These are phyloP conservation scores for Pinna nobilis DNA, from an alignment of 1,140 invertebrate species.

Conservation along the genomic window DNA sequence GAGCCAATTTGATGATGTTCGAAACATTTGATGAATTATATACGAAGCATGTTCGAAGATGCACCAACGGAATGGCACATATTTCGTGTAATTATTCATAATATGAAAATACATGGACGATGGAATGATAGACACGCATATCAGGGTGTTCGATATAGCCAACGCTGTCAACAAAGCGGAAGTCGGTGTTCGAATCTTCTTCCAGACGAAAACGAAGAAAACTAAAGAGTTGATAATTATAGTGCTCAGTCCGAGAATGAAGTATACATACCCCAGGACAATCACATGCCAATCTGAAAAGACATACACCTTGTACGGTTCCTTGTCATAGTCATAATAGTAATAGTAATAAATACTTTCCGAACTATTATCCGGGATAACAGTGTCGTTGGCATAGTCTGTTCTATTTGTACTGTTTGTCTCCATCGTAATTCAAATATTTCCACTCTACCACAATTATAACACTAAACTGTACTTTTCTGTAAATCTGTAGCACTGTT, in stretches of 20 bases:
- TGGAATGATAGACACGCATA: conserved; percentile 24
- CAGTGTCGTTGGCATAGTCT: no score
- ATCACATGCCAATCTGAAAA: conserved; percentile 3
- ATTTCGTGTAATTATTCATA: conserved; percentile 14
- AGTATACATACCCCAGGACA: conserved; percentile 13
- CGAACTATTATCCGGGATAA: neutral
- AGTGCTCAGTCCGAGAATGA: conserved; percentile 20
- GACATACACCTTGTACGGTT: conserved; percentile 9
- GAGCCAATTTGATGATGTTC: conserved; percentile 37
- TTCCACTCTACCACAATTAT: no score
- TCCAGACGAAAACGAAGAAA: conserved; percentile 22
- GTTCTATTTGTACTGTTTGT: no score
- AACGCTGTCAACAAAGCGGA: conserved; percentile 32
- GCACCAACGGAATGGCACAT: conserved; percentile 35
- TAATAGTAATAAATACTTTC: conserved; percentile 4
- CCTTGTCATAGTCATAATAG: neutral
- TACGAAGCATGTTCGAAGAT: conserved; percentile 20
- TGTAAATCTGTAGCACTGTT: no score
- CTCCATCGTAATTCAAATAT: no score
- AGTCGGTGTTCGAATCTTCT: conserved; percentile 33
- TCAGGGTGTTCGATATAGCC: conserved; percentile 32
- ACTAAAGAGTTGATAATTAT: conserved; percentile 32
- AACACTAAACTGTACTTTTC: no score
- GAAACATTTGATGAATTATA: conserved; percentile 21
- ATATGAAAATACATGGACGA: conserved; percentile 26